These are phyloP conservation scores for Drosophila mayaguana DNA, from an alignment of 2,888 invertebrate genomes.

Conservation along the genomic window DNA sequence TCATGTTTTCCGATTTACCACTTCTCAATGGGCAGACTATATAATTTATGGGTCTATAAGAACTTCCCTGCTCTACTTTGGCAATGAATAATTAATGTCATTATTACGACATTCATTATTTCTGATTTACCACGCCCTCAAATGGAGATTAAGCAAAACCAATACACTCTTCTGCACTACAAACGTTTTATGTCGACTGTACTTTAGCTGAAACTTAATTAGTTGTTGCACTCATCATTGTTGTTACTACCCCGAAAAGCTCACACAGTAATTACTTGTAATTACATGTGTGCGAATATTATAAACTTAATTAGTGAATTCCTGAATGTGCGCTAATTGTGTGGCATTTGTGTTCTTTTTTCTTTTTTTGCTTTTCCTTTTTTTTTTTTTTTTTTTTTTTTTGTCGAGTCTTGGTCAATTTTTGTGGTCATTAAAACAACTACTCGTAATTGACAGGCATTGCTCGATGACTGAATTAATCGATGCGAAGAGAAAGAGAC, in stretches of 20 bases:
- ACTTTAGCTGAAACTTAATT: neutral
- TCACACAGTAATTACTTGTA: slow-evolving; percentile 10
- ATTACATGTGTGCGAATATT: slow-evolving; percentile 14
- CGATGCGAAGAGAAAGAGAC: neutral
- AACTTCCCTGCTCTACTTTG: neutral
- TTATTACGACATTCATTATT: neutral
- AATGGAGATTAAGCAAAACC: neutral
- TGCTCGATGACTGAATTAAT: slow-evolving; percentile 32
- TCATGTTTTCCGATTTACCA: too few species aligned
- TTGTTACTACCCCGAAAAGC: neutral
- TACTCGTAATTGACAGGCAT: slow-evolving; percentile 51
- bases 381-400: neutral
- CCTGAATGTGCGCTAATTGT: slow-evolving; percentile 49
- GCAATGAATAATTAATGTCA: neutral
- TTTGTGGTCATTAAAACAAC: slow-evolving; percentile 50
- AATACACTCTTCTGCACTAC: neutral
- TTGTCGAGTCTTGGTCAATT: slow-evolving; percentile 37
- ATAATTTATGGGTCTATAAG: neutral
- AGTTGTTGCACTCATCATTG: neutral
- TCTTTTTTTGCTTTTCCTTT: slow-evolving; percentile 1
- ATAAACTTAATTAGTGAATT: slow-evolving; percentile 24
- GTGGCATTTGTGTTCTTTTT: slow-evolving; percentile 13
- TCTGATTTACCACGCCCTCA: too few species aligned
- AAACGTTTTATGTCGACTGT: neutral
- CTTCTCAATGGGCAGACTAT: neutral